A percentile compares a stretch with the other conserved stretches of the same genome.
Conservation (phyloP, 1,140 invertebrate genomes). For the Elymnias hypermnestra region DNA sequence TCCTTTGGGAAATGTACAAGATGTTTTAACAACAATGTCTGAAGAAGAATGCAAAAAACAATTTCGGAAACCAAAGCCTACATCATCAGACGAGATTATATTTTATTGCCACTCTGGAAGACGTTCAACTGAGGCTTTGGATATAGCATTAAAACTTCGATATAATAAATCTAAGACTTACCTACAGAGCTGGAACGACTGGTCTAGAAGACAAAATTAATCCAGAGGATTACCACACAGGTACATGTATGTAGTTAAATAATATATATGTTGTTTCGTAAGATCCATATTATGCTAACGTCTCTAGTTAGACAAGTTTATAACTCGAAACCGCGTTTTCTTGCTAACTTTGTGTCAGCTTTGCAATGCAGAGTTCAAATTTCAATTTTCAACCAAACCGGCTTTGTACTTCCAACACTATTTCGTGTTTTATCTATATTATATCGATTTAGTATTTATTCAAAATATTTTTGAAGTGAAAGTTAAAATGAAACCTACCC, state of each 20-base stretch:
- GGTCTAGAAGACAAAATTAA: slow-evolving; percentile 71
- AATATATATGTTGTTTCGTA: too few species aligned
- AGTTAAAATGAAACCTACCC: too few species aligned
- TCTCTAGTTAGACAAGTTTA: slow-evolving; percentile 19
- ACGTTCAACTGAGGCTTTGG: slow-evolving; percentile 71
- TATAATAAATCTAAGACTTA: slow-evolving; percentile 84
- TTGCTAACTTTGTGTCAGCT: slow-evolving; percentile 8
- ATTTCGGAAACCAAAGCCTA: slow-evolving; percentile 70
- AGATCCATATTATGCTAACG: too few species aligned
- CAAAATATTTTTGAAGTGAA: too few species aligned
- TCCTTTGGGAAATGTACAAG: slow-evolving; percentile 73
- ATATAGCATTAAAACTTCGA: slow-evolving; percentile 69
- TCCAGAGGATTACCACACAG: too few species aligned
- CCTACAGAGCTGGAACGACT: slow-evolving; percentile 91
- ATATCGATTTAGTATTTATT: neutral
- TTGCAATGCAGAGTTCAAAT: slow-evolving; percentile 12
- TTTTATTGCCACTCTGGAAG: slow-evolving; percentile 77
- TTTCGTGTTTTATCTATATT: slow-evolving; percentile 8
- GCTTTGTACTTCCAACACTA: slow-evolving; percentile 11
- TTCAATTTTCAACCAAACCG: slow-evolving; percentile 22
- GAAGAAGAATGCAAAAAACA: slow-evolving; percentile 67
- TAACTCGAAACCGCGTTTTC: slow-evolving; percentile 23
- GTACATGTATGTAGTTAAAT: too few species aligned
- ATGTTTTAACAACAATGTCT: slow-evolving; percentile 60
- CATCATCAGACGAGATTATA: slow-evolving; percentile 66